Evolutionary conservation across 2,888 invertebrate species (phyloP).

Genomic region (Papilio protenor): DNA sequence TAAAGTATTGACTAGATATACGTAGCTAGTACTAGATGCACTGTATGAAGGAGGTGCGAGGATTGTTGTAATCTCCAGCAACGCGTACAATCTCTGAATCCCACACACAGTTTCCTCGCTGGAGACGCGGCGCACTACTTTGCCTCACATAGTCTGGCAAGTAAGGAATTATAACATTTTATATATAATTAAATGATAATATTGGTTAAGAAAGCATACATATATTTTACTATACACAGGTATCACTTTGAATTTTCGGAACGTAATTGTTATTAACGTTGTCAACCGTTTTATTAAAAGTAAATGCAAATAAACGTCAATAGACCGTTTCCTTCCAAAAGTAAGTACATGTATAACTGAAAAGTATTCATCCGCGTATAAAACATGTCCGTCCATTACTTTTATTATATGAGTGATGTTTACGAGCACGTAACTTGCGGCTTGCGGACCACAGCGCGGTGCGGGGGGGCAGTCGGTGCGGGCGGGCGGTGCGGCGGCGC

Average conservation of each 20-base stretch:
- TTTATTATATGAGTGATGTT: conserved; percentile 63
- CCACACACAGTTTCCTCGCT: background rate
- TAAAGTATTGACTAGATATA: too few species aligned
- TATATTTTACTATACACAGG: too few species aligned
- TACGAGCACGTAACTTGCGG: conserved; percentile 58
- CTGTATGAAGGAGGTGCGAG: too few species aligned
- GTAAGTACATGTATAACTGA: background rate
- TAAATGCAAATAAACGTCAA: too few species aligned
- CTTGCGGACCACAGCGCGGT: conserved; percentile 46
- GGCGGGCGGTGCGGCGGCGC: background rate
- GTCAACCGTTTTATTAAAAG: too few species aligned
- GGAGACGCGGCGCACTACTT: background rate
- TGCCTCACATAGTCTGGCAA: background rate
- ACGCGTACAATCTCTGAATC: background rate
- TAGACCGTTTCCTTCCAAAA: background rate
- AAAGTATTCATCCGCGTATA: conserved; percentile 23
- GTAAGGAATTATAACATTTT: background rate
- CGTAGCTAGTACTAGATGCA: too few species aligned
- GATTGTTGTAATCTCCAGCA: background rate
- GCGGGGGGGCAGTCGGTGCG: too few species aligned
- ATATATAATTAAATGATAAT: too few species aligned
- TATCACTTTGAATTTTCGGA: too few species aligned
- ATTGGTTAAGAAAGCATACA: too few species aligned
- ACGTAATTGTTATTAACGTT: too few species aligned
- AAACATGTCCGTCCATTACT: conserved; percentile 56